Base-by-base conservation (phyloP, 2,797 vertebrate genomes). In the Petrocephalus sullivani region DNA sequence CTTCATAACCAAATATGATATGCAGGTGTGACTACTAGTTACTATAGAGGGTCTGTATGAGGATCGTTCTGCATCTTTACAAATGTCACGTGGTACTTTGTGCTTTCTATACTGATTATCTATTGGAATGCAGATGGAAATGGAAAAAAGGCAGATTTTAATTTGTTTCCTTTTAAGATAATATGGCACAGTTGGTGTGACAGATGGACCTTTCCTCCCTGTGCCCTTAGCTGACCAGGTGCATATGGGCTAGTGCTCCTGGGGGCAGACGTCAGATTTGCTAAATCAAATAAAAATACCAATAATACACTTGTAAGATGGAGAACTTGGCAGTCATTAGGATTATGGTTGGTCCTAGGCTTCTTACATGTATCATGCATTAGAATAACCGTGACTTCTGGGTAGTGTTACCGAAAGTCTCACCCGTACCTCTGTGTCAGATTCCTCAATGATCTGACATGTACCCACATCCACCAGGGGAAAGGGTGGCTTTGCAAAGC, bases 351-450 rank as follows among this genome's bases (percentile, higher is more conserved):
- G 33, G 3, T n/a, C 16, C 9, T 9, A 19, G 4, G 9, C 49
- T 1, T 3, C 23, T 41, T 5, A 37, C 37, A 19, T 75, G 41
- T 75, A 41, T 88, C 21, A 37, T 28, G 12, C 46, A 23, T 82
- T 54, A 21, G 51, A 3, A n/a, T 83, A 37, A 28, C 54, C 51
- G 28, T 41, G 83, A 51, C 21, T 88, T 90, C 56, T 67, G 71
- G 60, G 71, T 86, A 58, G 67, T 89, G 64, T 49, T 86, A 86
- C 83, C 90, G 89, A 89, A 90, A 71, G 46, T 88, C 83, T 57
- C 12, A 54, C 64, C 89, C 71, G 64, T 91, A 87, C 85, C 86
- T 90, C 87, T 87, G 85, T 92, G 93, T 90, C 89, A 91, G 88
- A 92, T 92, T 93, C 90, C 88, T 91, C 88, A 21, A 82, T 19